A percentile compares a stretch with the other conserved stretches of the same genome.
phyloP scores from a whole-genome alignment of 2,888 invertebrate genomes.

The Mamestra brassicae region DNA sequence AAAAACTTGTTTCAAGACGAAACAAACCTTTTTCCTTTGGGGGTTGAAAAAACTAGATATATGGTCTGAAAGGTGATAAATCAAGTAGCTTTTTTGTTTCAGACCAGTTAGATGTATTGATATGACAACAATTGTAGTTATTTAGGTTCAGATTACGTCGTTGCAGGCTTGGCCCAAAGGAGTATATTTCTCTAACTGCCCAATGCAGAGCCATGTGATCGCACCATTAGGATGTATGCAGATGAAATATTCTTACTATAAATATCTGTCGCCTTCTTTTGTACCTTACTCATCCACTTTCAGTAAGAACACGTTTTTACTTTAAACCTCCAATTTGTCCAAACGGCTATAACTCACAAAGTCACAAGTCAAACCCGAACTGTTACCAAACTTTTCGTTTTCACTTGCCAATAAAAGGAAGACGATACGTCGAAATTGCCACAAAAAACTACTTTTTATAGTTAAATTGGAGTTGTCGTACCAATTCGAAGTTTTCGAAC shows the following conservation, averaged over 20 bases:
- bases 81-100: neutral
- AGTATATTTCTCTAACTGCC: no score
- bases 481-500: conserved; percentile 58
- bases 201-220: neutral
- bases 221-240: neutral
- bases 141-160: neutral
- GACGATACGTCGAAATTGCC: conserved; percentile 37
- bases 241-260: neutral
- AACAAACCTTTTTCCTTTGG: neutral
- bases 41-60: neutral
- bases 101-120: no score
- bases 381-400: conserved; percentile 26
- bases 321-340: conserved; percentile 13
- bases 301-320: neutral
- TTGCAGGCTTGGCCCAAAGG: neutral
- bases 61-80: neutral
- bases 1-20: neutral
- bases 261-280: no score
- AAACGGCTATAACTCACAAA: conserved; percentile 24
- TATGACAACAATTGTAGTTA: neutral
- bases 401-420: conserved; percentile 43
- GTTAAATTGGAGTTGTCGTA: conserved; percentile 54
- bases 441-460: conserved; percentile 54
- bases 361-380: conserved; percentile 6
- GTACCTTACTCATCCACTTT: neutral